These are phyloP conservation scores for Meleagris gallopavo DNA, from an alignment of 2,113 vertebrate species.

Conservation along the genomic window DNA sequence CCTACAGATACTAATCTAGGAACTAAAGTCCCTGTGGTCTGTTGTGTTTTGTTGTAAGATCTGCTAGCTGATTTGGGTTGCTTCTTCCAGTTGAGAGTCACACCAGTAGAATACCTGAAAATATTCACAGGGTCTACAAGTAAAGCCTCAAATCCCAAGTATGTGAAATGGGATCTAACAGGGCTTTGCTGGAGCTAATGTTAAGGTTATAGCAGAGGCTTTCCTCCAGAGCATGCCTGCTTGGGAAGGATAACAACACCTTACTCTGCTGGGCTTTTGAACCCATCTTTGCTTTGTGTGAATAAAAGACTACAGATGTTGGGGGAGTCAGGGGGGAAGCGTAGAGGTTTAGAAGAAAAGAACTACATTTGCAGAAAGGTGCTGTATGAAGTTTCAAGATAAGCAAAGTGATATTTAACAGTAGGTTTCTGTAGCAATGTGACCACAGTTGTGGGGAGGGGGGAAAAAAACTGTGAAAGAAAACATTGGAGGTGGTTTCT, in stretches of 20 bases:
- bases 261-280: background rate
- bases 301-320: background rate
- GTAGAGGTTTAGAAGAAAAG: background rate
- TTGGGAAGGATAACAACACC: background rate
- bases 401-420: background rate
- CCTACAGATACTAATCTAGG: too few relatives aligned
- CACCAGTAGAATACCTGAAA: too few relatives aligned
- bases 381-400: accelerated
- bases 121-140: too few relatives aligned
- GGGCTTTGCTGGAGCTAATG: background rate
- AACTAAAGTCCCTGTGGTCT: background rate
- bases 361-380: too few relatives aligned
- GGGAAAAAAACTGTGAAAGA: background rate
- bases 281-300: background rate
- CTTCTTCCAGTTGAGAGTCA: background rate
- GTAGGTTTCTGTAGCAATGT: background rate
- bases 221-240: background rate
- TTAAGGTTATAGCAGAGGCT: background rate
- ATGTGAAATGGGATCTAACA: background rate
- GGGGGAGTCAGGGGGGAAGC: background rate
- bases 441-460: background rate
- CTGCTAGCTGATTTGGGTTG: background rate
- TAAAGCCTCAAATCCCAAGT: too few relatives aligned
- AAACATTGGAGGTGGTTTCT: background rate
- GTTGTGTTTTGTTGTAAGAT: accelerated